Evolutionary conservation across 2,888 invertebrate genomes (phyloP).

Genomic region (Oxystoma pomonae): DNA sequence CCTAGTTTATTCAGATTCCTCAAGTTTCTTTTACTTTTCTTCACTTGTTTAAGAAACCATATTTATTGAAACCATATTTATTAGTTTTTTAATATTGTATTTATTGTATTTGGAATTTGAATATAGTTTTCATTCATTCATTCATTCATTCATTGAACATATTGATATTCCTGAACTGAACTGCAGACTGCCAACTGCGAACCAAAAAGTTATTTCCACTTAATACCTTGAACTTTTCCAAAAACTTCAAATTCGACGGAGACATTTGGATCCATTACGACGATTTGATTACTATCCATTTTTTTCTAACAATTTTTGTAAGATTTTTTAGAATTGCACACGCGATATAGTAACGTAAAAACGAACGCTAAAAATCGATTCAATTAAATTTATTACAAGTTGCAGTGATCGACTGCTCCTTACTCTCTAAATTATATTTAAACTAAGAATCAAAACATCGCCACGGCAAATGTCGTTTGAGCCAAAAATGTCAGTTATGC

Average conservation of each 20-base stretch:
- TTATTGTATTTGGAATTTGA: too few species aligned
- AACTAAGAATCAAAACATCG: not conserved
- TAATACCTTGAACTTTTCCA: slow-evolving; percentile 84
- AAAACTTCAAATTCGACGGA: slow-evolving; percentile 88
- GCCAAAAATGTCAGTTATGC: not conserved
- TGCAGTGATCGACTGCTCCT: not conserved
- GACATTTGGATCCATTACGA: slow-evolving; percentile 55
- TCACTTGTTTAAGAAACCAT: too few species aligned
- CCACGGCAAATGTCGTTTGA: not conserved
- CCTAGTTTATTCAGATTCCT: too few species aligned
- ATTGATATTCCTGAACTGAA: too few species aligned
- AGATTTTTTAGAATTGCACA: not conserved
- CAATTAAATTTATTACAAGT: not conserved
- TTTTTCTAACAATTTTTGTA: not conserved
- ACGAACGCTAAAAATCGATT: not conserved
- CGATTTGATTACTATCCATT: not conserved
- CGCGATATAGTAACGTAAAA: not conserved
- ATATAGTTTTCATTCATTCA: too few species aligned
- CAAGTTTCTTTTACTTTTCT: too few species aligned
- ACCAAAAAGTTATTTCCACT: too few species aligned
- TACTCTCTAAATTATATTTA: not conserved
- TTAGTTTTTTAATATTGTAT: too few species aligned
- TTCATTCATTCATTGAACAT: too few species aligned
- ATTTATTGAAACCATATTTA: too few species aligned
- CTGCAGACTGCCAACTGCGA: too few species aligned